phyloP scores from a whole-genome alignment of 2,888 invertebrate species.

The Sylvicola cinctus region DNA sequence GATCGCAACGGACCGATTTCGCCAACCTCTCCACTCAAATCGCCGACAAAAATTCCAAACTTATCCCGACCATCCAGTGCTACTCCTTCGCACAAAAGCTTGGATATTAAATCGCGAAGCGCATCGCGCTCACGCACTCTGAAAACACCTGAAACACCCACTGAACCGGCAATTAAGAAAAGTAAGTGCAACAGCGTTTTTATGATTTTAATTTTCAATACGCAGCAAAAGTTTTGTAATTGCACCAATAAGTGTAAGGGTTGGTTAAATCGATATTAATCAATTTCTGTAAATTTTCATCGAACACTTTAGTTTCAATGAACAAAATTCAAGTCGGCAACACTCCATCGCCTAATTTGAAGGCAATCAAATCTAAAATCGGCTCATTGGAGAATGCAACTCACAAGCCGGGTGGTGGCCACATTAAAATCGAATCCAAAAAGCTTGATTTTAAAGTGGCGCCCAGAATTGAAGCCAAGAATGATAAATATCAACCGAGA shows the following conservation, averaged over 20 bases:
- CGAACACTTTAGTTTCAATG: slow-evolving; percentile 71
- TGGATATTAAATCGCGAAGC: slow-evolving; percentile 20
- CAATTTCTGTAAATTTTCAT: no score
- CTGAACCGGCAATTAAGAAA: slow-evolving; percentile 46
- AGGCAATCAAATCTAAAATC: slow-evolving; percentile 79
- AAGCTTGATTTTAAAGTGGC: slow-evolving; percentile 69
- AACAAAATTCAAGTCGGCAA: slow-evolving; percentile 84
- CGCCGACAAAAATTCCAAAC: slow-evolving; percentile 32
- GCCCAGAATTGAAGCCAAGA: slow-evolving; percentile 78
- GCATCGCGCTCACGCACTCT: slow-evolving; percentile 25
- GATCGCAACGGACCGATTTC: slow-evolving; percentile 44
- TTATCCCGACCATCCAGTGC: slow-evolving; percentile 24
- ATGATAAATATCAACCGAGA: slow-evolving; percentile 67
- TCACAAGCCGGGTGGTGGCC: slow-evolving; percentile 75
- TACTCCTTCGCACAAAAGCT: slow-evolving; percentile 22
- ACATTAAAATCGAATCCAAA: slow-evolving; percentile 70
- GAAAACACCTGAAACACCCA: slow-evolving; percentile 50
- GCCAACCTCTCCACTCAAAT: slow-evolving; percentile 49
- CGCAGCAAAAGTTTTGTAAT: neutral
- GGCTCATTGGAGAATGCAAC: slow-evolving; percentile 78
- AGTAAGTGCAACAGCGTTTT: slow-evolving; percentile 29
- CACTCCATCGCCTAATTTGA: slow-evolving; percentile 79
- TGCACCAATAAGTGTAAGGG: neutral
- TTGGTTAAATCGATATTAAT: no score
- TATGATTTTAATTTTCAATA: neutral